phyloP scores from a whole-genome alignment of 1,140 invertebrate genomes.

The Penaeus indicus region DNA sequence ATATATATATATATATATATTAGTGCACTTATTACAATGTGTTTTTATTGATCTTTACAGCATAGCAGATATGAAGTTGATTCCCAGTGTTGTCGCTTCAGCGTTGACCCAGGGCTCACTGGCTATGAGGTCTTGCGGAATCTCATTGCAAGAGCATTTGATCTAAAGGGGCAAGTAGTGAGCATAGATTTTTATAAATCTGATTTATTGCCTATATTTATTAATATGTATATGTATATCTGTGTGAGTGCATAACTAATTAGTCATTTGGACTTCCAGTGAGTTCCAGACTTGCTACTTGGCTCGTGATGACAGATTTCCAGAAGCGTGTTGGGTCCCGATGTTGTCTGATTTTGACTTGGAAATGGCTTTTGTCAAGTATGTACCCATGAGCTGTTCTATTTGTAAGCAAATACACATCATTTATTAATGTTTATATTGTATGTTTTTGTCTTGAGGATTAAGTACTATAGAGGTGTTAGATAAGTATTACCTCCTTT shows the following conservation, averaged over 20 bases:
- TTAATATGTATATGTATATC: too few species aligned
- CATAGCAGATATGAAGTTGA: constrained; percentile 56
- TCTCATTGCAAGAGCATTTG: constrained; percentile 56
- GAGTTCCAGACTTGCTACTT: constrained; percentile 93
- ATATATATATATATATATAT: not conserved
- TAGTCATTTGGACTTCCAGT: constrained; percentile 70
- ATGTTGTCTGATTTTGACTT: constrained; percentile 96
- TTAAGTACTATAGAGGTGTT: constrained; percentile 5
- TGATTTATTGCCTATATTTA: not conserved
- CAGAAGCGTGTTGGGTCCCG: constrained; percentile 88
- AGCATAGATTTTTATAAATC: not conserved
- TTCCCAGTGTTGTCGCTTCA: constrained; percentile 53
- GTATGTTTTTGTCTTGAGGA: not conserved
- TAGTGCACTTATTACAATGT: not conserved
- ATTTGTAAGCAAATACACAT: constrained; percentile 37
- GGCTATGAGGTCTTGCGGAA: constrained; percentile 53
- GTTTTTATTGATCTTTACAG: not conserved
- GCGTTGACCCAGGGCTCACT: constrained; percentile 53
- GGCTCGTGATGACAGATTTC: constrained; percentile 84
- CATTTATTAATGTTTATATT: not conserved
- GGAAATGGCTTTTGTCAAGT: constrained; percentile 89
- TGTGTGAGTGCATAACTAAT: not conserved
- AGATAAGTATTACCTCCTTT: not conserved
- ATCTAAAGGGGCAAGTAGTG: constrained; percentile 48
- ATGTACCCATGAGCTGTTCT: constrained; percentile 75